Evolutionary conservation across 2,797 vertebrate genomes (phyloP).

Genomic region (Ataeniobius toweri): DNA sequence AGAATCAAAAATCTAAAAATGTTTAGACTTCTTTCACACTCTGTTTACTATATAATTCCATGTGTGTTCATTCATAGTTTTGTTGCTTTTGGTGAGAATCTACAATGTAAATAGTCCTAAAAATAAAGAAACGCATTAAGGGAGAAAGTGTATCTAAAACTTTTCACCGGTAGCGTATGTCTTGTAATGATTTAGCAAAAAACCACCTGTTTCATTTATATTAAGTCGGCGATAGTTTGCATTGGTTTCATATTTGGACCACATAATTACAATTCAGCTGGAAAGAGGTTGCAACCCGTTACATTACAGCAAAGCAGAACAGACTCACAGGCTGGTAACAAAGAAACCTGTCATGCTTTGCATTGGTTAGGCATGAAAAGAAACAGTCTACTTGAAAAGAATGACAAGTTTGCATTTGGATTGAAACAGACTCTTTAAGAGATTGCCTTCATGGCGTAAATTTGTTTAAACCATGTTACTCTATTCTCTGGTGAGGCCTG

Average conservation of each 20-base stretch:
- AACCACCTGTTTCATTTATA: neutral
- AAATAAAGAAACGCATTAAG: too few species aligned
- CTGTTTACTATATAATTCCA: too few species aligned
- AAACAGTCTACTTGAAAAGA: neutral
- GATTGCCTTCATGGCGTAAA: neutral
- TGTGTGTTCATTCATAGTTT: too few species aligned
- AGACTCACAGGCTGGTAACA: neutral
- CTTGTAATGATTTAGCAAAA: neutral
- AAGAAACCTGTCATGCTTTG: neutral
- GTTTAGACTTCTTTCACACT: too few species aligned
- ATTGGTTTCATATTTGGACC: slow-evolving; percentile 3
- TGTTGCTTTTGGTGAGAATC: too few species aligned
- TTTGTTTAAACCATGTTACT: neutral
- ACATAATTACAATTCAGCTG: neutral
- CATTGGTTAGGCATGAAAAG: neutral
- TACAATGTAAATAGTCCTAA: too few species aligned
- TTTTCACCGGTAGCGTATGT: neutral
- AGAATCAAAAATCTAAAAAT: too few species aligned
- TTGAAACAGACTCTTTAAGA: neutral
- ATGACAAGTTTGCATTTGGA: slow-evolving; percentile 1
- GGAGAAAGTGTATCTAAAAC: too few species aligned
- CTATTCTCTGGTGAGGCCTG: neutral
- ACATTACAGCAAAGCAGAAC: slow-evolving; percentile 1
- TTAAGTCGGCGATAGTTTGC: neutral
- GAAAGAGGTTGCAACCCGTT: neutral